These are phyloP conservation scores for Podarcis lilfordi DNA, from an alignment of 2,797 vertebrate species.

Conservation along the genomic window DNA sequence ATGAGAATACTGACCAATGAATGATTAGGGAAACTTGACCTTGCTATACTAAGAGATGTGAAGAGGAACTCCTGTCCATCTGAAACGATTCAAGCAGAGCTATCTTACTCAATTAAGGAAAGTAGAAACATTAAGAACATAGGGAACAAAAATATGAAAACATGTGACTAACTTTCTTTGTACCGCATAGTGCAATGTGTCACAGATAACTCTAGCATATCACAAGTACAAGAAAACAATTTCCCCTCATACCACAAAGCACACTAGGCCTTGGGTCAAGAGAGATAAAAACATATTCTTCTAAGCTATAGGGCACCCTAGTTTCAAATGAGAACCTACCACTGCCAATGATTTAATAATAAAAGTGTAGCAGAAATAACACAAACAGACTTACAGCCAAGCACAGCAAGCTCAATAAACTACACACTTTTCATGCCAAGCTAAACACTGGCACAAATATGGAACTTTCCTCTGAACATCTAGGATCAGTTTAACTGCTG, in stretches of 20 bases:
- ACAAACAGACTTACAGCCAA: conserved; percentile 57
- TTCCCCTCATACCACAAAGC: neutral
- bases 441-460: conserved; percentile 38
- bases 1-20: conserved; percentile 7
- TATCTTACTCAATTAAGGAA: neutral
- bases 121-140: neutral
- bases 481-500: conserved; percentile 54
- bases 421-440: conserved; percentile 50
- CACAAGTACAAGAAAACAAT: conserved; percentile 6
- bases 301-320: conserved; percentile 38
- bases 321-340: conserved; percentile 44
- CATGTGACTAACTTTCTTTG: neutral
- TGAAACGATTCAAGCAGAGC: neutral
- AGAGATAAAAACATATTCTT: conserved; percentile 36
- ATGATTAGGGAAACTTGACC: neutral
- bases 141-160: neutral
- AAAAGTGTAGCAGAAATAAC: conserved; percentile 58
- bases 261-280: conserved; percentile 39
- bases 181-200: neutral
- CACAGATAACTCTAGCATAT: conserved; percentile 22
- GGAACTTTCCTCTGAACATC: conserved; percentile 48
- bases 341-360: conserved; percentile 56
- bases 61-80: neutral
- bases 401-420: conserved; percentile 43
- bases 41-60: neutral